Evolutionary conservation across 2,797 vertebrate genomes (phyloP).

Genomic region (Lagodon rhomboides): DNA sequence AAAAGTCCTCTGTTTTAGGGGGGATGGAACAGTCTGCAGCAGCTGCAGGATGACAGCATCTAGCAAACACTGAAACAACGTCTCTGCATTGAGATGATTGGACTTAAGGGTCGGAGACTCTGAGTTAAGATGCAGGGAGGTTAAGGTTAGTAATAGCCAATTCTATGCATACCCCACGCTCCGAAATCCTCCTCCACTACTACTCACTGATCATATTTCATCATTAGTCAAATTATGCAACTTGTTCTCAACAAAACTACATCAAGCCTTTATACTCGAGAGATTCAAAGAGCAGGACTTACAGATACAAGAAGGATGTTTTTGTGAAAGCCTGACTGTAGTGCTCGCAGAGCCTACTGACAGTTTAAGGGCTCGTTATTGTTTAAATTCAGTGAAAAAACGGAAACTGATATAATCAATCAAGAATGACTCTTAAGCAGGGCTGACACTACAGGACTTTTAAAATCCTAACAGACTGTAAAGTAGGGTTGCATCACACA

Average conservation of each 20-base stretch:
- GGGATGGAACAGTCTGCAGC: background rate
- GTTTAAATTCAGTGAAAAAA: background rate
- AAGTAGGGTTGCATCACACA: too few species aligned
- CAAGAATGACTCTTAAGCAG: background rate
- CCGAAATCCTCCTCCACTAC: background rate
- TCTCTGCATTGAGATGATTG: conserved; percentile 38
- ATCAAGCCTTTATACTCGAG: background rate
- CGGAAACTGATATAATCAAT: background rate
- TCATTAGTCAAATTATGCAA: background rate
- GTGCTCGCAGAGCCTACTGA: background rate
- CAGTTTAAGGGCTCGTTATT: background rate
- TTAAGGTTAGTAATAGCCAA: conserved; percentile 23
- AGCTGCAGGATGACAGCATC: conserved; percentile 34
- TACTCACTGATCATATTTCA: conserved; percentile 1
- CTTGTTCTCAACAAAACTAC: background rate
- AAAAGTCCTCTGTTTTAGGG: background rate
- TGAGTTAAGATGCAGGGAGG: background rate
- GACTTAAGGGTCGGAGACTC: conserved; percentile 20
- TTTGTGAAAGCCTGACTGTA: background rate
- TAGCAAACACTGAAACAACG: conserved; percentile 5
- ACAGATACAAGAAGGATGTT: background rate
- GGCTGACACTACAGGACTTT: too few species aligned
- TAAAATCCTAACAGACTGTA: too few species aligned
- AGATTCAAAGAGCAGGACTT: background rate
- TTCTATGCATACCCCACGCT: background rate